phyloP scores from a whole-genome alignment of 2,113 vertebrate species.

The Oncorhynchus mykiss region DNA sequence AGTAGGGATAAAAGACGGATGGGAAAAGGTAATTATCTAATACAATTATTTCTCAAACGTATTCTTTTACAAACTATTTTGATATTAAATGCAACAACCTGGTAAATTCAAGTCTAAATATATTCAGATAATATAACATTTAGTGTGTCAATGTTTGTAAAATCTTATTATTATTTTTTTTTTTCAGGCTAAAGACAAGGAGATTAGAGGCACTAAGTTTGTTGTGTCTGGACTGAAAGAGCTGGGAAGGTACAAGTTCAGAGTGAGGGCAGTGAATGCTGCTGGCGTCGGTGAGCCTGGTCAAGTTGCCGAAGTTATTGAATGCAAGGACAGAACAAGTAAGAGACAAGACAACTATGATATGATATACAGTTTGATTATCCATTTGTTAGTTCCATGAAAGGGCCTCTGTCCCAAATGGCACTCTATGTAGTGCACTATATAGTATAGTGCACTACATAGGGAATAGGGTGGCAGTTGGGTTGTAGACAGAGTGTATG shows the following conservation, averaged over 20 bases:
- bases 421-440: neutral
- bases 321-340: constrained; percentile 96
- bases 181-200: constrained; percentile 91
- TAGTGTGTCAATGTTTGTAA: neutral
- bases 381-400: neutral
- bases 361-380: constrained; percentile 6
- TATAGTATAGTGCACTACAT: neutral
- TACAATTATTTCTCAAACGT: no score
- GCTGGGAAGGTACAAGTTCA: constrained; percentile 90
- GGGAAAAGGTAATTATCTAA: constrained; percentile 81
- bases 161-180: neutral
- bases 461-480: no score
- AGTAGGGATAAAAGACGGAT: constrained; percentile 82
- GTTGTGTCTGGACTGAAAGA: constrained; percentile 90
- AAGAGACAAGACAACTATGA: constrained; percentile 45
- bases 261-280: constrained; percentile 90
- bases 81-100: no score
- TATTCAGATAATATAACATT: no score
- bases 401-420: neutral
- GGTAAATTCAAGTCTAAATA: no score
- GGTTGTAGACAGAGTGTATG: neutral
- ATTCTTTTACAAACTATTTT: neutral
- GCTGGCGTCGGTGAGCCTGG: constrained; percentile 93
- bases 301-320: constrained; percentile 87
- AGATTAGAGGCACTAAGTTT: constrained; percentile 94